phyloP scores from a whole-genome alignment of 2,888 invertebrate species.

The Mythimna albipuncta region DNA sequence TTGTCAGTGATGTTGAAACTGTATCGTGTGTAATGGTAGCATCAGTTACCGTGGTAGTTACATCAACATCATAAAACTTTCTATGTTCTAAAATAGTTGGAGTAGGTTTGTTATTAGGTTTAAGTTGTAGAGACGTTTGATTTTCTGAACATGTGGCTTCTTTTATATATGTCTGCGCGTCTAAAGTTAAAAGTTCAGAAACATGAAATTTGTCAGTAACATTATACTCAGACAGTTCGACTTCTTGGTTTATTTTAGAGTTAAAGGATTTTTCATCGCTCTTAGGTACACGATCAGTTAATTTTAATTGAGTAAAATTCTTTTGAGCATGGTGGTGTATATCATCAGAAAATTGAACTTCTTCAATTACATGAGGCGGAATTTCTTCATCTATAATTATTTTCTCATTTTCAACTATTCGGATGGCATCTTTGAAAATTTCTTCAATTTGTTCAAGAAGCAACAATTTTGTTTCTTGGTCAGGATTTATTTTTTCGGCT shows the following conservation, averaged over 20 bases:
- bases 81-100: neutral
- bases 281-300: neutral
- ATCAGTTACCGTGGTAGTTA: neutral
- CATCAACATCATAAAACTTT: neutral
- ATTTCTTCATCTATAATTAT: neutral
- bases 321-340: neutral
- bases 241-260: neutral
- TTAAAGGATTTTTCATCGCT: neutral
- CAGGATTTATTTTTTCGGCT: neutral
- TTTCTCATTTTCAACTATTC: constrained; percentile 8
- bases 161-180: neutral
- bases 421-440: constrained; percentile 25
- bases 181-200: neutral
- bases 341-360: neutral
- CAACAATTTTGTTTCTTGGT: constrained; percentile 11
- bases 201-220: neutral
- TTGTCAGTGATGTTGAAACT: neutral
- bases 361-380: neutral
- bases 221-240: neutral
- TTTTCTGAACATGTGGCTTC: neutral
- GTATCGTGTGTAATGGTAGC: neutral
- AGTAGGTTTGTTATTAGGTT: neutral
- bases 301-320: neutral
- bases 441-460: constrained; percentile 35
- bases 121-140: neutral